Conservation (phyloP, 1,140 invertebrate genomes). For the Heliconius himera region DNA sequence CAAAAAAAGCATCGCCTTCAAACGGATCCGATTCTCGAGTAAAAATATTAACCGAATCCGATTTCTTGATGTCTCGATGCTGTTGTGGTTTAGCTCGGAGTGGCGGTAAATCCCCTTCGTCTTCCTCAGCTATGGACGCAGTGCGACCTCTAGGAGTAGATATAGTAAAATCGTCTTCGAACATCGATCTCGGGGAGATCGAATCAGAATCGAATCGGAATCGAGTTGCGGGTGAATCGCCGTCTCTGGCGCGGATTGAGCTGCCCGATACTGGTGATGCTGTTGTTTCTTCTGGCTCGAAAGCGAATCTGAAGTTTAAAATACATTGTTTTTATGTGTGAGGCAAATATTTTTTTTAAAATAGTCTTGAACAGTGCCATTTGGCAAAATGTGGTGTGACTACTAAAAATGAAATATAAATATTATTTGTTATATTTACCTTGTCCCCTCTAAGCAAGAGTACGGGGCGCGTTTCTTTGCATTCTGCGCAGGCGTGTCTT, state of each 20-base stretch:
- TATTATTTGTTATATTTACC: slow-evolving; percentile 45
- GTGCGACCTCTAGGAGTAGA: slow-evolving; percentile 56
- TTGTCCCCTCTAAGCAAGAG: slow-evolving; percentile 67
- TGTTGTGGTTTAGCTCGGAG: slow-evolving; percentile 52
- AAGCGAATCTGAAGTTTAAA: slow-evolving; percentile 57
- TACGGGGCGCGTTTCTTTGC: slow-evolving; percentile 67
- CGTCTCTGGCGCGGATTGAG: slow-evolving; percentile 53
- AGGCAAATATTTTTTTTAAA: no score
- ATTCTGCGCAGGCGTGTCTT: slow-evolving; percentile 65
- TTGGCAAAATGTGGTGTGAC: no score
- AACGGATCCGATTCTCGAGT: slow-evolving; percentile 89
- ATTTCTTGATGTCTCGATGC: slow-evolving; percentile 87
- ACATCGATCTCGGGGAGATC: slow-evolving; percentile 81
- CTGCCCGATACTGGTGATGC: slow-evolving; percentile 66
- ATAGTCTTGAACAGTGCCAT: no score
- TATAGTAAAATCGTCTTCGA: slow-evolving; percentile 88
- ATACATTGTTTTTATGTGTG: neutral
- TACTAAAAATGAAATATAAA: neutral
- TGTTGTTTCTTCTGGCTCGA: slow-evolving; percentile 64
- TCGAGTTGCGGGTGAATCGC: slow-evolving; percentile 76
- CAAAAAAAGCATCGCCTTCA: slow-evolving; percentile 93
- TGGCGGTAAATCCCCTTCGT: slow-evolving; percentile 67
- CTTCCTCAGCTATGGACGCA: slow-evolving; percentile 74
- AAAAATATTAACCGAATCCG: slow-evolving; percentile 94
- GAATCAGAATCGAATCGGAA: slow-evolving; percentile 78